Evolutionary conservation across 23 tunicate species (phyloP), one percentile per base, ranked within the genome.

Genomic region (Halocynthia aurantium): DNA sequence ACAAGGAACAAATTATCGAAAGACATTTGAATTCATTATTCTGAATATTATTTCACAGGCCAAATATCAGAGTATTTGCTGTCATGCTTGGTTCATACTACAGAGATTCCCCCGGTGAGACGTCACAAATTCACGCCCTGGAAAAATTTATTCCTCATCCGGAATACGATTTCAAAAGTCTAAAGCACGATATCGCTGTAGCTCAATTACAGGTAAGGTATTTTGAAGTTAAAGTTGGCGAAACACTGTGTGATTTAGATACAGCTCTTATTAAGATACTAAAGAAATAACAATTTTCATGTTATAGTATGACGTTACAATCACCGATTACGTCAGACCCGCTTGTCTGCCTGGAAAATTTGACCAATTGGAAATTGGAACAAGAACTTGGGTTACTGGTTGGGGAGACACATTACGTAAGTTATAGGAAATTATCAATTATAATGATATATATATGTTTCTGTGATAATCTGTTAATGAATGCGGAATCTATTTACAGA

Each of bases 381-480:
- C 79, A 31, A 73, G 62, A 69, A 51, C 65, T 40, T 93, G 87
- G 88, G 81, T 93, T 44, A 84, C 86, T 10, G 98, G 98, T 40
- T 93, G 98, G 98, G 98, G 98, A 40, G 87, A 83, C 22, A 88
- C 95, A 51, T 22, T 78, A 6, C 80, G 95, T 88, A 78, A 77
- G 95, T 83, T n/a, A 58, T 58, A 1, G 63, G n/a, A n/a, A n/a
- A 15, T 58, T 58, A 58, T 15, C 12, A 15, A 58, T 58, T 58
- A 13, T 58, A 58, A 0, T 58, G 2, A 15, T n/a, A 58, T 58
- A 13, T 40, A 22, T 72, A 12, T 72, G 61, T 50, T 13, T 12
- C 17, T 72, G 13, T 13, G 51, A 49, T 15, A 5, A 10, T 11
- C 17, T 12, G 17, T 4, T 12, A 12, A 51, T 12, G n/a, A 49